These are phyloP conservation scores for Ectemnius continuus DNA, from an alignment of 2,888 invertebrate genomes.

Conservation along the genomic window DNA sequence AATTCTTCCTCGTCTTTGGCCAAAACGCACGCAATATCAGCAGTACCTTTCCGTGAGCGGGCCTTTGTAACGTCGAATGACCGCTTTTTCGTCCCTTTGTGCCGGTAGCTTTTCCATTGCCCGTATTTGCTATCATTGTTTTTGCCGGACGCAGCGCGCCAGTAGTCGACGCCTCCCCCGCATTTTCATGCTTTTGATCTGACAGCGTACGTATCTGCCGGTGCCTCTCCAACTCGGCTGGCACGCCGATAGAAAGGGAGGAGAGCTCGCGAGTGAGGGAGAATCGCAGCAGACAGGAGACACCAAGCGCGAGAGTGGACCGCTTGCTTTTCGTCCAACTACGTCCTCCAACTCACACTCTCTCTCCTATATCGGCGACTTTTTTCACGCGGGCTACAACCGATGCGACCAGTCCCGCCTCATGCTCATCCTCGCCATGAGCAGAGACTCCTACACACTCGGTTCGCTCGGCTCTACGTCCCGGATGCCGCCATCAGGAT, in stretches of 20 bases:
- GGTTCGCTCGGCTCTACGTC: slow-evolving; percentile 17
- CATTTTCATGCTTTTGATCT: slow-evolving; percentile 70
- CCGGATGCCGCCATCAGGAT: slow-evolving; percentile 34
- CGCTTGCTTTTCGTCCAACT: slow-evolving; percentile 30
- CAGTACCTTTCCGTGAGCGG: slow-evolving; percentile 64
- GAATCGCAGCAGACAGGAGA: slow-evolving; percentile 33
- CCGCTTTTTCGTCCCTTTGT: slow-evolving; percentile 68
- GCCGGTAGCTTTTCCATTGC: slow-evolving; percentile 70
- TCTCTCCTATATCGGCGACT: slow-evolving; percentile 35
- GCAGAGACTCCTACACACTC: too few species aligned
- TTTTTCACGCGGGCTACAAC: slow-evolving; percentile 30
- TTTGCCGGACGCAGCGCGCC: slow-evolving; percentile 56
- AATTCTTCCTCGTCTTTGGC: slow-evolving; percentile 60
- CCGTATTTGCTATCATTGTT: slow-evolving; percentile 75
- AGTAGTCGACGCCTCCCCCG: slow-evolving; percentile 42
- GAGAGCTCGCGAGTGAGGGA: slow-evolving; percentile 10
- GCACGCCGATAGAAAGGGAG: slow-evolving; percentile 42
- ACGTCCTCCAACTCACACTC: slow-evolving; percentile 20
- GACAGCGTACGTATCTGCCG: slow-evolving; percentile 58
- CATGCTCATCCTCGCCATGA: slow-evolving; percentile 12
- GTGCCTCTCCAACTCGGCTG: slow-evolving; percentile 21
- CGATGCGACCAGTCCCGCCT: neutral
- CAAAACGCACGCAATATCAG: slow-evolving; percentile 62
- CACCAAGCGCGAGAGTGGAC: neutral
- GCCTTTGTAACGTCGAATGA: slow-evolving; percentile 70